A percentile compares a stretch with the other conserved stretches of the same genome.
Conservation (phyloP, 2,113 vertebrate species). For the Paradisaea rubra region DNA sequence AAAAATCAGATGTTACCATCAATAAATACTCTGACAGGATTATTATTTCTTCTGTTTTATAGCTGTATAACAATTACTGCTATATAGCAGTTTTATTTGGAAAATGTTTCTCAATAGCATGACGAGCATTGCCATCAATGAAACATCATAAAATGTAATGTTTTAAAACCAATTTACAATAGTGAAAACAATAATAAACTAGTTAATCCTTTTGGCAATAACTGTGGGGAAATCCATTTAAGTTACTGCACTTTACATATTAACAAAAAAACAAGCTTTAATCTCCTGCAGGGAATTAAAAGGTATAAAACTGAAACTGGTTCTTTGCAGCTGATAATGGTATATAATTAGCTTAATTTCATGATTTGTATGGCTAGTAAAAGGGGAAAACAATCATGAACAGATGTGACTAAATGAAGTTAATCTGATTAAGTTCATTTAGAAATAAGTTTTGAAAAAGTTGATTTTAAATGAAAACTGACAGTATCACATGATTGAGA, state of each 20-base stretch:
- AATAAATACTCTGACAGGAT: not conserved
- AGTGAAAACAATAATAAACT: slow-evolving; percentile 55
- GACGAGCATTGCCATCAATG: slow-evolving; percentile 7
- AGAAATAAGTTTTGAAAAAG: slow-evolving; percentile 75
- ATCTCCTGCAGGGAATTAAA: slow-evolving; percentile 63
- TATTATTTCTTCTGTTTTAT: slow-evolving; percentile 5
- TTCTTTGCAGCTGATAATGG: slow-evolving; percentile 66
- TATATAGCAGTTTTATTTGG: not conserved
- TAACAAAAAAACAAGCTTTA: slow-evolving; percentile 59
- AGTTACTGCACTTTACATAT: slow-evolving; percentile 49
- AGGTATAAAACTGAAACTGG: slow-evolving; percentile 64
- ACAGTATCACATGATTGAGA: slow-evolving; percentile 44
- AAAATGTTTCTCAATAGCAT: slow-evolving; percentile 8
- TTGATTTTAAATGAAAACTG: slow-evolving; percentile 73
- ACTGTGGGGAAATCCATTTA: slow-evolving; percentile 55
- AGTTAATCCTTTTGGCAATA: slow-evolving; percentile 52
- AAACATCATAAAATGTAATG: slow-evolving; percentile 50
- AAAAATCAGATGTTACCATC: slow-evolving; percentile 24
- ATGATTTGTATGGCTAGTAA: slow-evolving; percentile 70
- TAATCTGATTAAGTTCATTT: slow-evolving; percentile 75
- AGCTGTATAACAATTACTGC: not conserved
- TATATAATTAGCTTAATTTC: slow-evolving; percentile 72
- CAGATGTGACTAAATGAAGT: slow-evolving; percentile 75
- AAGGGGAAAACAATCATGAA: slow-evolving; percentile 64
- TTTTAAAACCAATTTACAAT: slow-evolving; percentile 57